Base-by-base conservation (phyloP, 2,888 invertebrate genomes). In the Polymixis flavicincta region DNA sequence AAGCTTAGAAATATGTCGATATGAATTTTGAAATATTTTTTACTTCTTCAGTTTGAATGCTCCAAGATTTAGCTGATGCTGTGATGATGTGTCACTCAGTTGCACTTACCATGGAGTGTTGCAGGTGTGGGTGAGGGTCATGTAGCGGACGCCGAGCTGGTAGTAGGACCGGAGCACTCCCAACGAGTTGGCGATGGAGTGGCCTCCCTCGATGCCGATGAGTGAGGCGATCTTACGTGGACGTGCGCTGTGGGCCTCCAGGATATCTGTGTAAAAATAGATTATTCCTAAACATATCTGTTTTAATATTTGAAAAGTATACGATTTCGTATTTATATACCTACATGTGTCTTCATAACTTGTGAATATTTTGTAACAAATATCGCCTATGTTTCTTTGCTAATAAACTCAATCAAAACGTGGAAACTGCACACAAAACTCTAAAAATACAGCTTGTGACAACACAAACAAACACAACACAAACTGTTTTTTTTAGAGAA, bases 171-270 rank as follows among this genome's bases (percentile, higher is more conserved):
- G 97, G 80, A 98, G 97, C 11, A 98, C 97, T 19, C 98, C 98
- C 76, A 98, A 96, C 78, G 98, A 98, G 92, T 98, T 98, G 89
- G 98, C 98, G 83, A 98, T 97, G 76, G 98, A 97, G 94, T 98
- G 98, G 8, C 98, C 98, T 22, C 98, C 98, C 94, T 98, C 98
- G 83, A 98, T 97, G n/a, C 98, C 98, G 90, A 98, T 98, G 86
- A 98, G 96, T 68, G 98, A 98, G 19, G 98, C 98, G 78, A 98
- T 97, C 94, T 97, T 98, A 74, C 98, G 97, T 0, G 96, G 98
- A 75, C 98, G 97, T 1, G 97, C 96, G 82, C 97, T 97, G 93
- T 98, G 98, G 3, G 97, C 97, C 82, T 97, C 96, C 88, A 97
- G 95, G 83, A 98, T 97, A 88, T 97, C 98, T 98, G 94, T 7